Conservation (phyloP, 1,140 invertebrate genomes). For the Tigriopus japonicus region DNA sequence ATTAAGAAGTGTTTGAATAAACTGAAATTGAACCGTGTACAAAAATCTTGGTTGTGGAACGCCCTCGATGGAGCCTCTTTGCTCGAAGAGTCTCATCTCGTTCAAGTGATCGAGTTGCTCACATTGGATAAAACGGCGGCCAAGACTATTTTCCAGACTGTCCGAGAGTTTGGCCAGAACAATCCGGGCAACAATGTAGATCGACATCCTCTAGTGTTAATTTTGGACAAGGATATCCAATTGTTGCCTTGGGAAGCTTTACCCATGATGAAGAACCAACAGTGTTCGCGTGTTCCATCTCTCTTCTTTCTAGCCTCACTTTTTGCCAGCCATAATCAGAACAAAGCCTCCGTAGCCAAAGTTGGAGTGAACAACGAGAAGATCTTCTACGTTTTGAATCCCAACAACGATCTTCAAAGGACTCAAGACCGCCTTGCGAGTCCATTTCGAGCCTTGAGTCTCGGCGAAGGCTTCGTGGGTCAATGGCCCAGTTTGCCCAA, state of each 20-base stretch:
- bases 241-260: not conserved
- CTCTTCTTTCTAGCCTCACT: not conserved
- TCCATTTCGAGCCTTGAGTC: not conserved
- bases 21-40: not conserved
- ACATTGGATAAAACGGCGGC: not conserved
- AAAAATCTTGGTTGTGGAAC: not conserved
- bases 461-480: not conserved
- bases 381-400: constrained; percentile 1
- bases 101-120: not conserved
- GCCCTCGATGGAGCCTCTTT: not conserved
- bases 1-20: not conserved
- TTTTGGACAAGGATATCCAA: not conserved
- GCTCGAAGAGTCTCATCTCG: not conserved
- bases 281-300: not conserved
- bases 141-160: not conserved
- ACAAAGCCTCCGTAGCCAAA: not conserved
- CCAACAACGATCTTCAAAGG: not conserved
- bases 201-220: not conserved
- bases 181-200: not conserved
- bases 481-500: not conserved
- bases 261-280: not conserved
- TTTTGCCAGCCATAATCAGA: not conserved
- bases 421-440: not conserved
- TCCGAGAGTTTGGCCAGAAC: not conserved
- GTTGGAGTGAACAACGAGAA: not conserved